phyloP scores from a whole-genome alignment of 2,113 vertebrate genomes.

The Haemorhous mexicanus region DNA sequence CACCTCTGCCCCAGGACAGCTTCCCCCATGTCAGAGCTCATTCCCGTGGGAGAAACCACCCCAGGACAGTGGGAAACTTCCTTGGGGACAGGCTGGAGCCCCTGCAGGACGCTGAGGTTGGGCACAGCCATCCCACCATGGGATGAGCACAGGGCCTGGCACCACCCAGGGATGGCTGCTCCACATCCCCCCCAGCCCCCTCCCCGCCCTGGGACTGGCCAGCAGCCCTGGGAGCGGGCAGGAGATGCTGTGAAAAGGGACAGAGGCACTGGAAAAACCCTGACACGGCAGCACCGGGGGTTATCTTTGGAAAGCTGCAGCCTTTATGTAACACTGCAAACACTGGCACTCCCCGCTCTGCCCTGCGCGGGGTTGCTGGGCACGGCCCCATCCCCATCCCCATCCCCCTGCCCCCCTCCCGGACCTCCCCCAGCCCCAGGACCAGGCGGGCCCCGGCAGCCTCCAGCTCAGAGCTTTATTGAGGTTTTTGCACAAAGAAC shows the following conservation, averaged over 20 bases:
- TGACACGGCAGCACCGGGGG: background rate
- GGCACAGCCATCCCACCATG: accelerated
- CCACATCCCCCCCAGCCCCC: background rate
- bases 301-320: background rate
- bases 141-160: background rate
- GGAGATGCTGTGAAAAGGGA: background rate
- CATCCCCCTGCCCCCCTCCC: background rate
- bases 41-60: background rate
- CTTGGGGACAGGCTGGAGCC: background rate
- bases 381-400: background rate
- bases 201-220: background rate
- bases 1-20: accelerated
- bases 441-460: background rate
- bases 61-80: background rate
- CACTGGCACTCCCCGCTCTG: no score
- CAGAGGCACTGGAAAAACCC: background rate
- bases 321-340: background rate
- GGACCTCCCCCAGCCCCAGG: background rate
- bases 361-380: accelerated
- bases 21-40: accelerated
- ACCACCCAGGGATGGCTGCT: accelerated
- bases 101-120: background rate
- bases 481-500: slow-evolving; percentile 33
- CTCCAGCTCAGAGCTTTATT: slow-evolving; percentile 73
- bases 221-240: background rate